phyloP scores from a whole-genome alignment of 2,113 vertebrate species.

The Dicrurus megarhynchus region DNA sequence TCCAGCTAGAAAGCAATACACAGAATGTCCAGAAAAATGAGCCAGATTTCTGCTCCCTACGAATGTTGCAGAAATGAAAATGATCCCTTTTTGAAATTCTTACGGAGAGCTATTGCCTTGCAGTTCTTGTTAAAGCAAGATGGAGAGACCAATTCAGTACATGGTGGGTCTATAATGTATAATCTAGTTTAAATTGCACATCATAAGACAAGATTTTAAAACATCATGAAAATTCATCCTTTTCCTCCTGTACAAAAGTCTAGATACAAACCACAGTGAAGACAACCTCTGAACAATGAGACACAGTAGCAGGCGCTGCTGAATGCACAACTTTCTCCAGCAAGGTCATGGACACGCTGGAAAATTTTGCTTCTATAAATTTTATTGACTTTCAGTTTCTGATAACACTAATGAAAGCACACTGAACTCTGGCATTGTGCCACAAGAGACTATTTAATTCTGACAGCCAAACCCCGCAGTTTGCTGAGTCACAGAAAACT shows the following conservation, averaged over 20 bases:
- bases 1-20: not conserved
- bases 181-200: not conserved
- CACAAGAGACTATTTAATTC: not conserved
- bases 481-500: constrained; percentile 40
- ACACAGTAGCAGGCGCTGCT: not conserved
- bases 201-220: not conserved
- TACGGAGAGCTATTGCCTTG: not conserved
- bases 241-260: not conserved
- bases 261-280: not conserved
- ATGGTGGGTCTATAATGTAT: not conserved
- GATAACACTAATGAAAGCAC: not conserved
- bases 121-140: not conserved
- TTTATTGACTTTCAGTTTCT: constrained; percentile 30
- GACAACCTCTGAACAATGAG: not conserved
- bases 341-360: not conserved
- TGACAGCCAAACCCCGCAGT: not conserved
- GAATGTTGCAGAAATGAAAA: not conserved
- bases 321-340: not conserved
- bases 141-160: not conserved
- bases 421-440: not conserved
- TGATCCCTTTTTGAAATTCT: not conserved
- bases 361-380: not conserved
- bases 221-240: not conserved
- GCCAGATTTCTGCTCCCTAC: not conserved
- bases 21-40: not conserved